Percentiles rank a stretch among this genome's conserved stretches.
phyloP scores from a whole-genome alignment of 2,113 vertebrate genomes.

The Notothenia rossii region DNA sequence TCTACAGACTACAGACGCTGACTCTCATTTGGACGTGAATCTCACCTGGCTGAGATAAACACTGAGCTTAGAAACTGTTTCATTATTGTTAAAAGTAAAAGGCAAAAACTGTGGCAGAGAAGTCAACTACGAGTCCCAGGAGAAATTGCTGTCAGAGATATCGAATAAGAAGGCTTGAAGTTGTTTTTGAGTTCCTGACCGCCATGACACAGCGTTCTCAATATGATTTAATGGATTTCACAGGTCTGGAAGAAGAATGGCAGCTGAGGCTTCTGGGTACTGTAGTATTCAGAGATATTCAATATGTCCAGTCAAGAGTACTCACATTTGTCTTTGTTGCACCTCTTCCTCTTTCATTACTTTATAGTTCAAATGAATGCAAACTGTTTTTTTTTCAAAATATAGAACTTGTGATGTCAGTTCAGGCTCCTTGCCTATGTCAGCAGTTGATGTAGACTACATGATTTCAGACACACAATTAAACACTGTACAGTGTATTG shows the following conservation, averaged over 20 bases:
- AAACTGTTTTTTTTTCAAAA: background rate
- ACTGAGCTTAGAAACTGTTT: background rate
- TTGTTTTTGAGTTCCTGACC: background rate
- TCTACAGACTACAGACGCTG: too few relatives aligned
- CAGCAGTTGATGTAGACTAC: background rate
- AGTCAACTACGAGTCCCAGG: background rate
- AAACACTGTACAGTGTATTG: background rate
- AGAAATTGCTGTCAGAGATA: background rate
- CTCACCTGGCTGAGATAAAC: too few relatives aligned
- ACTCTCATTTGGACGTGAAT: too few relatives aligned
- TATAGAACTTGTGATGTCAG: background rate
- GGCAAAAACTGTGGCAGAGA: background rate
- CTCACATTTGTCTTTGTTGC: background rate
- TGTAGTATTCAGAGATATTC: slow-evolving; percentile 23
- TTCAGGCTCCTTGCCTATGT: background rate
- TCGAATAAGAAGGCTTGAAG: background rate
- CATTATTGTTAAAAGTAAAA: background rate
- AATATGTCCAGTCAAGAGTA: background rate
- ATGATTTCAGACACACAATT: background rate
- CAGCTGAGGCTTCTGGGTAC: slow-evolving; percentile 19
- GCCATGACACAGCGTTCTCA: background rate
- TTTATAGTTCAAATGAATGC: background rate
- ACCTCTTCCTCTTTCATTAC: background rate
- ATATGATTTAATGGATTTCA: background rate
- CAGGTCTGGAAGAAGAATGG: background rate